Percentiles rank a stretch among this genome's conserved stretches.
Conservation (phyloP, 2,113 vertebrate species). For the Pedetes capensis region DNA sequence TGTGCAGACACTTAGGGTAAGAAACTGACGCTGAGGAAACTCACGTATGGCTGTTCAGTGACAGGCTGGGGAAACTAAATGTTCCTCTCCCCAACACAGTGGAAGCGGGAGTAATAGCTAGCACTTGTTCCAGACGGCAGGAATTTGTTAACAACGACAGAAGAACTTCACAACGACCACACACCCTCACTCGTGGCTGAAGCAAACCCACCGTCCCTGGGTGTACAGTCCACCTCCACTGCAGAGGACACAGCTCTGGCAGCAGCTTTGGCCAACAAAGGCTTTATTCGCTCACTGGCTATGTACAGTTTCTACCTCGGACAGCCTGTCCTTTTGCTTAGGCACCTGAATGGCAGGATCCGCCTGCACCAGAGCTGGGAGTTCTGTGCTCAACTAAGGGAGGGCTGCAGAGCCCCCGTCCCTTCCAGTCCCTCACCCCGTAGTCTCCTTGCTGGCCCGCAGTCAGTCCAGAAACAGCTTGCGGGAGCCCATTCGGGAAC, state of each 20-base stretch:
- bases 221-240: constrained; percentile 23
- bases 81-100: constrained; percentile 25
- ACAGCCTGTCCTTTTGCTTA: constrained; percentile 70
- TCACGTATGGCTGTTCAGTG: constrained; percentile 71
- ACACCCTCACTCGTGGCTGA: neutral
- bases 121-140: constrained; percentile 34
- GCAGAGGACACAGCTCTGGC: constrained; percentile 15
- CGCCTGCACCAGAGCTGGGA: constrained; percentile 52
- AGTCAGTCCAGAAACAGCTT: constrained; percentile 94
- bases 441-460: neutral
- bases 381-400: constrained; percentile 41
- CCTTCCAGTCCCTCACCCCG: neutral
- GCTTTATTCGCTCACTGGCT: constrained; percentile 17
- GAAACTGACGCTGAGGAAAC: constrained; percentile 41
- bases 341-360: constrained; percentile 80
- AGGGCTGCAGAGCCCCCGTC: constrained; percentile 2
- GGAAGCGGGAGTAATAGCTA: constrained; percentile 47
- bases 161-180: constrained; percentile 54
- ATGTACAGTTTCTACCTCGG: constrained; percentile 13
- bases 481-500: constrained; percentile 92
- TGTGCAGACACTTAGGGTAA: constrained; percentile 52
- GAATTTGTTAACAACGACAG: constrained; percentile 28
- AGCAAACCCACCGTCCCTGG: neutral
- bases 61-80: constrained; percentile 70
- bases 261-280: constrained; percentile 63